Evolutionary conservation across 2,113 vertebrate genomes (phyloP), one percentile per base, ranked within the genome.

Genomic region (Neoarius graeffei): DNA sequence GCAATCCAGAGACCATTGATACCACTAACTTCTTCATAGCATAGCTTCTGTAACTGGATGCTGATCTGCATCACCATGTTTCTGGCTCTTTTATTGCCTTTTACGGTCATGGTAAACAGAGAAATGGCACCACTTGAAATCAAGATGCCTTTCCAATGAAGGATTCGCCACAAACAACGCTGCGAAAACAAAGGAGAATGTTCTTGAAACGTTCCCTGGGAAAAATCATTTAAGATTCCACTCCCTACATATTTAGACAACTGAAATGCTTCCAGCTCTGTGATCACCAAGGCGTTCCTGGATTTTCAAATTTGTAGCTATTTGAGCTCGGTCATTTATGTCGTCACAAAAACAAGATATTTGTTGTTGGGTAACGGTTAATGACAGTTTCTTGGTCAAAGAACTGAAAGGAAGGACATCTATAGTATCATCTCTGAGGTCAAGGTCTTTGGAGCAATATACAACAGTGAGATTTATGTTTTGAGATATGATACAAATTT

Each of bases 91-190:
- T 81, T 79, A 20, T 81, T 86, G 48, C 85, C 87, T 90, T 90
- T 88, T 85, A 88, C 64, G 84, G 87, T 76, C 86, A 84, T 56
- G 30, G 54, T 71, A 80, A 62, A 71, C 62, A 80, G 30, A 83
- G 73, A 89, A 81, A 83, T n/a, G 20, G 27, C 17, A 42, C 30
- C 14, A 27, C 20, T 85, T 35, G 0, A 80, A 67, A 81, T 73
- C 25, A 84, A 86, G 57, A 88, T 88, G 87, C 87, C 42, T 84
- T 88, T 88, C 64, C 87, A 71, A 23, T 85, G 80, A 90, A 73
- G n/a, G 84, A 88, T 79, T 77, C 71, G 83, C 86, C 83, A 85
- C 89, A 83, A 90, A 84, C 83, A 85, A 83, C 79, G 74, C 77
- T 60, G 13, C 7, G 17, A 79, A 86, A 86, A 88, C 62, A 85